phyloP scores from a whole-genome alignment of 2,113 vertebrate genomes.

The Rhinoderma darwinii region DNA sequence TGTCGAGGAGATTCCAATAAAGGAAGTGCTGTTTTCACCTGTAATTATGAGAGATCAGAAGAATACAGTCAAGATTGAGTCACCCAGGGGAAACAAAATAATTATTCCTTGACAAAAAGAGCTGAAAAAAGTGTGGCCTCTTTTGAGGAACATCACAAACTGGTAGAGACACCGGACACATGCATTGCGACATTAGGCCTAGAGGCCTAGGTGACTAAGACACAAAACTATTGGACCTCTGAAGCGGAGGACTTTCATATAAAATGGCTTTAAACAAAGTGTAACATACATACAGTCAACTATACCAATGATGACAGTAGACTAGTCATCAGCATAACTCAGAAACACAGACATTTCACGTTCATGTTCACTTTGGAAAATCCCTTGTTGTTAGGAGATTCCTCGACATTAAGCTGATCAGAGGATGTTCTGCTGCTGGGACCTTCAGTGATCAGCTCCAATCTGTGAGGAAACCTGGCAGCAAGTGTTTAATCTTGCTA shows the following conservation, averaged over 20 bases:
- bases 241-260: neutral
- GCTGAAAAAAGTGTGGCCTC: neutral
- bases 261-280: neutral
- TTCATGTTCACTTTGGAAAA: neutral
- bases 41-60: neutral
- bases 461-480: neutral
- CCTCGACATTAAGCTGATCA: neutral
- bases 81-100: neutral
- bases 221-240: neutral
- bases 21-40: slow-evolving; percentile 67
- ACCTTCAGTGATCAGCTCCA: neutral
- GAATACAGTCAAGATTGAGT: neutral
- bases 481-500: neutral
- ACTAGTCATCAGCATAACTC: too few relatives aligned
- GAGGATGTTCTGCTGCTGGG: neutral
- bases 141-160: neutral
- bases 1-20: slow-evolving; percentile 28
- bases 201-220: too few relatives aligned
- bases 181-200: neutral
- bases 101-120: neutral
- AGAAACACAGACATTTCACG: too few relatives aligned
- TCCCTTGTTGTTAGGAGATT: neutral
- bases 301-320: too few relatives aligned
- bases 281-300: too few relatives aligned
- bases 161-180: neutral